Evolutionary conservation across 2,797 vertebrate species (phyloP).

Genomic region (Hyperoplus lanceolatus): DNA sequence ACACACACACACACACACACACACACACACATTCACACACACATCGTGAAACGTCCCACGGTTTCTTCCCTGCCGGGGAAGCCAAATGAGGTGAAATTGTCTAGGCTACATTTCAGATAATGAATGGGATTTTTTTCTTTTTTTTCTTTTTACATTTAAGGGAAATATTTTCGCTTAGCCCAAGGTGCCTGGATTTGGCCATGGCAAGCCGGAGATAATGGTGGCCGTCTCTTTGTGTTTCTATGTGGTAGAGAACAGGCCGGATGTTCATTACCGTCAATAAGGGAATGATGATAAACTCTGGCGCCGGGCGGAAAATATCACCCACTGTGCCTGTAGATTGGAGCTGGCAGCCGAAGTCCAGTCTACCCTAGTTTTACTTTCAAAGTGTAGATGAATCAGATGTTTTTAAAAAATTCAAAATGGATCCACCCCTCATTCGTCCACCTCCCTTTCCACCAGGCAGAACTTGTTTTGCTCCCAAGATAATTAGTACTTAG

Average conservation of each 20-base stretch:
- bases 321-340: constrained; percentile 13
- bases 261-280: constrained; percentile 45
- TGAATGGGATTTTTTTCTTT: constrained; percentile 28
- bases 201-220: constrained; percentile 27
- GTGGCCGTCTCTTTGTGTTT: constrained; percentile 27
- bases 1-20: too few species aligned
- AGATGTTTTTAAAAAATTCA: constrained; percentile 29
- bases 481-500: background rate
- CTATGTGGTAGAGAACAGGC: constrained; percentile 28
- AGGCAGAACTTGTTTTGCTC: background rate
- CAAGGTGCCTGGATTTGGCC: constrained; percentile 19
- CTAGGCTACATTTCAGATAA: constrained; percentile 30
- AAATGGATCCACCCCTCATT: constrained; percentile 21
- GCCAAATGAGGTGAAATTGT: constrained; percentile 59
- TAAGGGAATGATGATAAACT: constrained; percentile 51
- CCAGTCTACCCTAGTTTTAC: constrained; percentile 29
- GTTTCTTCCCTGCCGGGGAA: constrained; percentile 49
- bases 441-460: background rate
- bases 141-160: constrained; percentile 25
- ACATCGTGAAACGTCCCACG: constrained; percentile 31
- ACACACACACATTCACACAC: too few species aligned
- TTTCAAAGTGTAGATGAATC: constrained; percentile 18
- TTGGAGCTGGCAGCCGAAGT: constrained; percentile 27
- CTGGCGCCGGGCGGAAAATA: constrained; percentile 31
- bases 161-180: constrained; percentile 43